phyloP scores from a whole-genome alignment of 2,888 invertebrate genomes.

The Lordiphosa andalusiaca region DNA sequence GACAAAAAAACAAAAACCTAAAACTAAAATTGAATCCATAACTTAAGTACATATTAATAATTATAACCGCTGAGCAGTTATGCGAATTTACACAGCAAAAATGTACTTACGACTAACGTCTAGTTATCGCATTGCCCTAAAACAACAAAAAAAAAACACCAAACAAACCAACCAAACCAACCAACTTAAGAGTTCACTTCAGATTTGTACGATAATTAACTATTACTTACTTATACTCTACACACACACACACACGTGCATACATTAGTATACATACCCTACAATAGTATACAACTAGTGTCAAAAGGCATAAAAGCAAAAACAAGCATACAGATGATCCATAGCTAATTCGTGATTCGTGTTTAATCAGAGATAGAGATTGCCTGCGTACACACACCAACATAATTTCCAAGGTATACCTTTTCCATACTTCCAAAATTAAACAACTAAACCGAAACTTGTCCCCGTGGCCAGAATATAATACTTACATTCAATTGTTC shows the following conservation, averaged over 20 bases:
- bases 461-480: too few species aligned
- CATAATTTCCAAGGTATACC: background rate
- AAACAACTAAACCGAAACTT: too few species aligned
- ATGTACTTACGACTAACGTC: conserved; percentile 28
- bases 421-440: too few species aligned
- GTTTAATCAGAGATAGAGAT: conserved; percentile 4
- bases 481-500: too few species aligned
- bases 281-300: conserved; percentile 26
- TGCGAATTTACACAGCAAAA: conserved; percentile 45
- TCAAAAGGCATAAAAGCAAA: conserved; percentile 21
- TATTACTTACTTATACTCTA: conserved; percentile 13
- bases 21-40: conserved; percentile 46
- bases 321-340: conserved; percentile 11
- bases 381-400: conserved; percentile 2
- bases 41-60: conserved; percentile 43
- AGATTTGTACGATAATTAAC: conserved; percentile 37
- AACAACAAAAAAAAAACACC: conserved; percentile 6
- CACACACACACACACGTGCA: conserved; percentile 19
- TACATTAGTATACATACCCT: conserved; percentile 1
- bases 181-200: conserved; percentile 17
- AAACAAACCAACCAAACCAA: conserved; percentile 27
- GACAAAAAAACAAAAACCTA: too few species aligned
- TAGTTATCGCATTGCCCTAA: conserved; percentile 3
- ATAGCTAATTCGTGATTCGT: conserved; percentile 25
- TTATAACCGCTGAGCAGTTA: conserved; percentile 43